Evolutionary conservation across 2,113 vertebrate genomes (phyloP), one percentile per base, ranked within the genome.

Genomic region (Mormyrus lacerda): DNA sequence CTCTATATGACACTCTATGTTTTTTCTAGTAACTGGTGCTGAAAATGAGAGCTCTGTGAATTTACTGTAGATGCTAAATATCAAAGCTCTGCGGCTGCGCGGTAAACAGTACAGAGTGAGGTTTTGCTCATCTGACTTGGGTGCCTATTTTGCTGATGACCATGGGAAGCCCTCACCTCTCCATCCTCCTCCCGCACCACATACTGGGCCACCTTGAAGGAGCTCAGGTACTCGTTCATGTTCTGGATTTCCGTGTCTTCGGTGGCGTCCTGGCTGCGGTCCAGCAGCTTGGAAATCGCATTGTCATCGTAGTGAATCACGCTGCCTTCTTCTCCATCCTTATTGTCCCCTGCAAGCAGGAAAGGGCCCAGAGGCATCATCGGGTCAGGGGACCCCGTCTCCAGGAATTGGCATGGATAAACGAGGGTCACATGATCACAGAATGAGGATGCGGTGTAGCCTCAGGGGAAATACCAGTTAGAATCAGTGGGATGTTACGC

Each of bases 151-250:
- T n/a, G 58, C 58, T 58, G 35, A 35, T 31, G 27, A 35, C 69
- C 3, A 48, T 17, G 44, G n/a, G 2, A 73, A 17, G 3, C 21
- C 48, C 95, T 97, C 96, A 99, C 98, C 98, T 98, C 98, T 87
- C 97, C 97, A 0, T 98, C 98, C 53, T 99, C 98, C 94, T 99
- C 98, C 42, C 98, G 97, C 93, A 99, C 98, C 95, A 99, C 97
- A 69, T 99, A 99, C 96, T 99, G 98, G 8, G 98, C 98, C 95
- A 99, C 98, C 95, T 99, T 99, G 94, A 99, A 99, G 94, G 98
- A 99, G 94, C 98, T 99, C 90, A 99, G 96, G 94, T 99, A 99
- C 94, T 99, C 98, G 11, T 99, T 99, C 98, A 99, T 99, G 94
- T 99, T 99, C 96, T 99, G 98, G 48, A 99, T 96, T 93, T 99